These are phyloP conservation scores for Paraplagusia blochii DNA, from an alignment of 2,113 vertebrate species.

Conservation along the genomic window DNA sequence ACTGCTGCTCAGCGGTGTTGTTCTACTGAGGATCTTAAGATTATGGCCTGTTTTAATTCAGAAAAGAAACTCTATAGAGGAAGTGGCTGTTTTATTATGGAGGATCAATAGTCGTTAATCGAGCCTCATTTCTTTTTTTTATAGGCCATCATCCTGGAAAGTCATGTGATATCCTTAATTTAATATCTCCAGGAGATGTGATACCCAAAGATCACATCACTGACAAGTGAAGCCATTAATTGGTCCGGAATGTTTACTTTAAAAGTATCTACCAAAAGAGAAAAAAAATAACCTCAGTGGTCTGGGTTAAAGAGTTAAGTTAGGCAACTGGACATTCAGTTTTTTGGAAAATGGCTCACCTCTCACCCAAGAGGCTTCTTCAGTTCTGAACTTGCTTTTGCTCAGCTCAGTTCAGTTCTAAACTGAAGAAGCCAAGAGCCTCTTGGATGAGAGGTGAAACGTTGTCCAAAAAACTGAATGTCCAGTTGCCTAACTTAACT, in stretches of 20 bases:
- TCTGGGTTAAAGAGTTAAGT: no score
- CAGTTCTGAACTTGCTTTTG: no score
- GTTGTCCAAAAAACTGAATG: no score
- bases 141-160: slow-evolving; percentile 58
- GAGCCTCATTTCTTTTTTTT: slow-evolving; percentile 55
- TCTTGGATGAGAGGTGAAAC: no score
- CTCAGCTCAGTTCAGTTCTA: no score
- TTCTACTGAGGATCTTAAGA: slow-evolving; percentile 30
- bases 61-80: slow-evolving; percentile 46
- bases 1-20: slow-evolving; percentile 13
- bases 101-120: slow-evolving; percentile 71
- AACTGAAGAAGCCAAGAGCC: no score
- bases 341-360: no score
- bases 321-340: no score
- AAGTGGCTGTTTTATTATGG: slow-evolving; percentile 59
- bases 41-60: slow-evolving; percentile 41
- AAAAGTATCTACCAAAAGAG: no score
- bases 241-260: slow-evolving; percentile 42
- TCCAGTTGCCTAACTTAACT: no score
- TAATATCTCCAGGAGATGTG: slow-evolving; percentile 63
- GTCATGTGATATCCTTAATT: slow-evolving; percentile 66
- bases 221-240: slow-evolving; percentile 69
- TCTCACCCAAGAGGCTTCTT: no score
- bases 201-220: slow-evolving; percentile 66
- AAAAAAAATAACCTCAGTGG: slow-evolving; percentile 46